Conservation (phyloP, 2,797 vertebrate genomes). For the Silurus lanzhouensis region DNA sequence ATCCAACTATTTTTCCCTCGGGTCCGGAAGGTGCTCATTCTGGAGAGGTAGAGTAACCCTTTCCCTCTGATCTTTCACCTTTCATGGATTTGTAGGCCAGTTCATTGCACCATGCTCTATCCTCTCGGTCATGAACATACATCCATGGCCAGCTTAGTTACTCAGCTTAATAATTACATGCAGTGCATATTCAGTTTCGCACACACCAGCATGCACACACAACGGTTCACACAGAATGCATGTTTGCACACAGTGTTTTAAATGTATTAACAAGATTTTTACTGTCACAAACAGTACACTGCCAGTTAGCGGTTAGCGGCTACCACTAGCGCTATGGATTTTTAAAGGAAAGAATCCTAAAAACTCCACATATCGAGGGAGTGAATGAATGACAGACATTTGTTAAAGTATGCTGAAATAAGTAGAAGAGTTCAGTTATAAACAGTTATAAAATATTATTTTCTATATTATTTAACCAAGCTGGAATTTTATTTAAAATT, state of each 20-base stretch:
- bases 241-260: not conserved
- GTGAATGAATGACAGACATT: no score
- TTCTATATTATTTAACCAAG: no score
- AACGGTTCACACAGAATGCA: not conserved
- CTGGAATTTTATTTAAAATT: no score
- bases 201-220: not conserved
- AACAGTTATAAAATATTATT: no score
- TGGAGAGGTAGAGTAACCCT: constrained; percentile 82
- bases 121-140: constrained; percentile 18
- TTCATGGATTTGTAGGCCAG: constrained; percentile 6
- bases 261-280: no score
- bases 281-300: no score
- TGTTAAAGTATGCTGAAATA: no score
- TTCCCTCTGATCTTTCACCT: not conserved
- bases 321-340: no score
- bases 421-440: no score
- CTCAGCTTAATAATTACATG: constrained; percentile 7
- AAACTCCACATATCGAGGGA: no score
- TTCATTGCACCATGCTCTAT: constrained; percentile 37
- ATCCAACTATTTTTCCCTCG: constrained; percentile 74
- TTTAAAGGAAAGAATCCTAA: no score
- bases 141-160: not conserved
- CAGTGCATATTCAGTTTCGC: constrained; percentile 16
- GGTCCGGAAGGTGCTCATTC: constrained; percentile 80
- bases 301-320: no score